Conservation (phyloP, 2,797 vertebrate genomes). For the Malurus splendens region DNA sequence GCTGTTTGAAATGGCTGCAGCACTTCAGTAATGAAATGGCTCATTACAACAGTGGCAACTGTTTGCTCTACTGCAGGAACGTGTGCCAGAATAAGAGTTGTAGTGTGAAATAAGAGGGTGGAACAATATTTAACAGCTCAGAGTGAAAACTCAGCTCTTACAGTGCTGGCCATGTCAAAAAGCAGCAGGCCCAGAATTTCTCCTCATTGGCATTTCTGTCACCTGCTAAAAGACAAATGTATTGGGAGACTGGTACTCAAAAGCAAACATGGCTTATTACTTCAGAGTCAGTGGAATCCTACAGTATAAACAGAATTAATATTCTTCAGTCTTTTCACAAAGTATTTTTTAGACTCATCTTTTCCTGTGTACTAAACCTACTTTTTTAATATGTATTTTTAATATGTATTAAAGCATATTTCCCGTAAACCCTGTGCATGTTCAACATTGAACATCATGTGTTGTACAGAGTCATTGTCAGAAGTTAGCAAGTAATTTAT, state of each 20-base stretch:
- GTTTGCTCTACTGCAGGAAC: background rate
- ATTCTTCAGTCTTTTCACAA: background rate
- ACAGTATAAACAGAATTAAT: background rate
- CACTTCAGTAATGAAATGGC: background rate
- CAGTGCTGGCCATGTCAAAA: background rate
- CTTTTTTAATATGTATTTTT: background rate
- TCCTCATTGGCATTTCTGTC: background rate
- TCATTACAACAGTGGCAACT: background rate
- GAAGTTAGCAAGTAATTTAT: background rate
- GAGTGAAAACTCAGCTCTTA: background rate
- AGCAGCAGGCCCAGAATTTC: background rate
- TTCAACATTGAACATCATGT: background rate
- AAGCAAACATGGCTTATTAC: background rate
- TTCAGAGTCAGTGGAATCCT: background rate
- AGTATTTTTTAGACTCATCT: background rate
- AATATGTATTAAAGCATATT: background rate
- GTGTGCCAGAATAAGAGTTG: background rate
- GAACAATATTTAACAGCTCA: background rate
- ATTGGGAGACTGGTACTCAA: background rate
- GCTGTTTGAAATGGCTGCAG: constrained; percentile 3
- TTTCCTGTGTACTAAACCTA: background rate
- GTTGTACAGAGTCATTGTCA: background rate
- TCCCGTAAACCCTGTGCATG: background rate
- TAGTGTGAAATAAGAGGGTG: background rate
- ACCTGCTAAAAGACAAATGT: background rate